These are phyloP conservation scores for Liparis tanakae DNA, from an alignment of 2,797 vertebrate species.

Conservation along the genomic window DNA sequence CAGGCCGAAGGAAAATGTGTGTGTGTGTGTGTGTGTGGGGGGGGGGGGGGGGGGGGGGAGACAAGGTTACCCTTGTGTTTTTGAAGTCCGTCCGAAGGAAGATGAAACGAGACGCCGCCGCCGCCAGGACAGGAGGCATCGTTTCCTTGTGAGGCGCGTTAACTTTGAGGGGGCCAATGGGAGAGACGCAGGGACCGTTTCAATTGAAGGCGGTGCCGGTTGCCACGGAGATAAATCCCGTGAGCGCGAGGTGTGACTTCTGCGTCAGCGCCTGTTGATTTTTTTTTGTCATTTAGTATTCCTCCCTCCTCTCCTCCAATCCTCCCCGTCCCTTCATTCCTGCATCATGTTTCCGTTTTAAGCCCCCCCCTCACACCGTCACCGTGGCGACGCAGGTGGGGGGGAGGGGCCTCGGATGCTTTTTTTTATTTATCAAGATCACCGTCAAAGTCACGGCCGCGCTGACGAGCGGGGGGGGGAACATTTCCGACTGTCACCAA, in stretches of 20 bases:
- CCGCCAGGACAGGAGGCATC: conserved; percentile 49
- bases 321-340: conserved; percentile 13
- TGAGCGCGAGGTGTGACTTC: conserved; percentile 69
- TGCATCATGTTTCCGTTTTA: conserved; percentile 21
- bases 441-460: conserved; percentile 62
- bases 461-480: conserved; percentile 35
- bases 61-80: conserved; percentile 61
- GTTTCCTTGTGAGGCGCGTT: conserved; percentile 69
- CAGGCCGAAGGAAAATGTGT: conserved; percentile 12
- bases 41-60: conserved; percentile 13
- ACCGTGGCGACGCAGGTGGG: conserved; percentile 35
- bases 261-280: conserved; percentile 51
- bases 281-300: conserved; percentile 49
- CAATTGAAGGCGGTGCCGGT: conserved; percentile 65
- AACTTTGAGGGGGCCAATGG: conserved; percentile 70
- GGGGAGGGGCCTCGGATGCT: conserved; percentile 17
- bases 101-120: conserved; percentile 42
- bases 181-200: conserved; percentile 49
- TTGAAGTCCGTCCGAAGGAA: conserved; percentile 51
- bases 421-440: conserved; percentile 57
- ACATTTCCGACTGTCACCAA: conserved; percentile 53
- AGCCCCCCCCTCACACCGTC: conserved; percentile 4
- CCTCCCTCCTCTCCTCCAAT: conserved; percentile 38
- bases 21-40: too few species aligned
- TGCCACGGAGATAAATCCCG: conserved; percentile 77